Evolutionary conservation across 2,113 vertebrate species (phyloP).

Genomic region (Micronycteris hirsuta): DNA sequence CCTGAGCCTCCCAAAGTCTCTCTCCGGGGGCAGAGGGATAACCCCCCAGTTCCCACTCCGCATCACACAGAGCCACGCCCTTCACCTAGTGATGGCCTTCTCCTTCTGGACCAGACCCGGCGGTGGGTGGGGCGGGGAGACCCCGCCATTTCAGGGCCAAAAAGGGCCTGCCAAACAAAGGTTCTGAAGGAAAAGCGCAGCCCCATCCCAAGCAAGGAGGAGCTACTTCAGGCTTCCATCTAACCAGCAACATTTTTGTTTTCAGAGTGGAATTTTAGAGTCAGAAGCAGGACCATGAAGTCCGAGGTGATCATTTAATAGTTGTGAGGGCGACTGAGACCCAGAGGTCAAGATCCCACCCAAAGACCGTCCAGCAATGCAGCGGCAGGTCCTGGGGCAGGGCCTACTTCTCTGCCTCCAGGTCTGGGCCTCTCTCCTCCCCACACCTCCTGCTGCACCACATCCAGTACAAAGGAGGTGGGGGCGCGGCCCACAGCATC

Average conservation of each 20-base stretch:
- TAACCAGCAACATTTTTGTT: not conserved
- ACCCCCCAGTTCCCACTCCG: not conserved
- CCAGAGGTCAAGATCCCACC: not conserved
- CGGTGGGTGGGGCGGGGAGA: not conserved
- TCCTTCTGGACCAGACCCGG: not conserved
- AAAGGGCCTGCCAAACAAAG: not conserved
- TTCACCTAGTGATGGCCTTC: not conserved
- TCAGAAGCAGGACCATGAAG: not conserved
- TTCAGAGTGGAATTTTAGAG: not conserved
- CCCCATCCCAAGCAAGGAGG: not conserved
- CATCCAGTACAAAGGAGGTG: rapidly evolving
- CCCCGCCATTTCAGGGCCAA: not conserved
- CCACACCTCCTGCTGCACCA: not conserved
- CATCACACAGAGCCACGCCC: not conserved
- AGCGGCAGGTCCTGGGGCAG: not conserved
- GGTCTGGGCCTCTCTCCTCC: not conserved
- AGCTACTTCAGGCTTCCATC: not conserved
- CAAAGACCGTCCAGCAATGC: not conserved
- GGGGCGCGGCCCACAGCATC: no score
- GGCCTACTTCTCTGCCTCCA: not conserved
- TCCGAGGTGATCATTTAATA: not conserved
- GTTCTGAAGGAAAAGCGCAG: not conserved
- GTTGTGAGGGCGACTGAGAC: not conserved
- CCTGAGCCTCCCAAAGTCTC: not conserved
- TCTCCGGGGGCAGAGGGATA: not conserved